Evolutionary conservation across 2,888 invertebrate genomes (phyloP).

Genomic region (Nephrocerus scutellatus): DNA sequence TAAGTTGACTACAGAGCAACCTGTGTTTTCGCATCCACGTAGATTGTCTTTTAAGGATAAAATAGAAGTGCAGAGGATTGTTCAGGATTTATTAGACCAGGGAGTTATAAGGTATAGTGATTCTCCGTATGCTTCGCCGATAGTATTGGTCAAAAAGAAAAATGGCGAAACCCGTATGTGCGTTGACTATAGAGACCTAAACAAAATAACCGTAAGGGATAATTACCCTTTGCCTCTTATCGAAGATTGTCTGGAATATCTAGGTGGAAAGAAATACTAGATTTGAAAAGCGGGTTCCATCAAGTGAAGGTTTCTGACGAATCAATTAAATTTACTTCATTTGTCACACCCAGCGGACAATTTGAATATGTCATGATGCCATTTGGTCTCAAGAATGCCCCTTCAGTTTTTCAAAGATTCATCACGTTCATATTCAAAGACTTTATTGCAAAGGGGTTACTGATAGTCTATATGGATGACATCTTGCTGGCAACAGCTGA

Average conservation of each 20-base stretch:
- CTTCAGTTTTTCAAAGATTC: no score
- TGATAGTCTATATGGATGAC: constrained; percentile 13
- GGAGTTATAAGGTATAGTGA: neutral
- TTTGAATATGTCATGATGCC: constrained; percentile 13
- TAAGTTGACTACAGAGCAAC: no score
- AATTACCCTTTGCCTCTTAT: constrained; percentile 17
- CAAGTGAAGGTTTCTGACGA: constrained; percentile 17
- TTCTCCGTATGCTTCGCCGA: no score
- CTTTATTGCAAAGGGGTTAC: constrained; percentile 10
- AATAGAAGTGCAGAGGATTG: constrained; percentile 2
- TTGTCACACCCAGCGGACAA: constrained; percentile 22
- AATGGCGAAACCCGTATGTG: constrained; percentile 10
- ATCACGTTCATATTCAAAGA: no score
- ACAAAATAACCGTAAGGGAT: constrained; percentile 12
- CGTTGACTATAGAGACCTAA: constrained; percentile 12
- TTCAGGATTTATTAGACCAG: neutral
- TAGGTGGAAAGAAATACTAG: constrained; percentile 17
- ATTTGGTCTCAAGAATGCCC: no score
- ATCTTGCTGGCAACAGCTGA: constrained; percentile 8
- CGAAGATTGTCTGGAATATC: constrained; percentile 8
- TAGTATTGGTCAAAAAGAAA: neutral
- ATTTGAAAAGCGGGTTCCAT: constrained; percentile 20
- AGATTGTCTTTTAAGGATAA: no score
- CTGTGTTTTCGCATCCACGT: no score
- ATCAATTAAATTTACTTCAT: constrained; percentile 20